Evolutionary conservation across 2,888 invertebrate genomes (phyloP), one percentile per base, ranked within the genome.

Genomic region (Acanthosepion lycidas): DNA sequence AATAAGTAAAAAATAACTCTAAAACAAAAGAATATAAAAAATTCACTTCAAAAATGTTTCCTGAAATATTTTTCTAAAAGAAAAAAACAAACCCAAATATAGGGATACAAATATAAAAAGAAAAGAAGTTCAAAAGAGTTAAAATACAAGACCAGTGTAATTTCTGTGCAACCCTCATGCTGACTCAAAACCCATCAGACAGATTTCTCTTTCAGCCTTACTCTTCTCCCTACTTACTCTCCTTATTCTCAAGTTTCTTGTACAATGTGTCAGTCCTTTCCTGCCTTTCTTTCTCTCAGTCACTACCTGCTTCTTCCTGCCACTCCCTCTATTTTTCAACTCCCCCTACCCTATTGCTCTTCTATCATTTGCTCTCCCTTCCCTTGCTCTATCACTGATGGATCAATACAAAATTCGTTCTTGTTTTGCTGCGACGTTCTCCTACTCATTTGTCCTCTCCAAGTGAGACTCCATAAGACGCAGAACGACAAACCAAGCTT

Each of bases 381-480:
- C 78, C 33, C 78, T 78, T 78, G 78, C 78, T 78, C 12, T n/a
- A 78, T 78, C 33, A 78, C 78, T n/a, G 12, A 78, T 78, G 78
- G 78, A 78, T 78, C 78, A 33, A 78, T 78, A 78, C 33, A 78
- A 33, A 78, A 78, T 78, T 78, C 78, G 78, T 78, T 78, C 78
- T 78, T 78, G 78, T 78, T 78, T 78, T 78, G 78, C 78, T 78
- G n/a, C 78, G 78, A 78, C 78, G n/a, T 33, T 78, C 78, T 78
- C 78, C 78, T 33, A 78, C 78, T 78, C 78, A 78, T 78, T 78
- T 78, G 78, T 78, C 78, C 78, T 78, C 78, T 78, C 78, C 78
- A 2, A 78, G 33, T 33, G n/a, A 78, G 78, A 78, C 78, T 78
- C 78, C 78, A 33, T 78, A 78, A 78, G 78, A 78, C 78, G 78